Conservation (phyloP, 2,888 invertebrate genomes). For the Mythimna lalbum region DNA sequence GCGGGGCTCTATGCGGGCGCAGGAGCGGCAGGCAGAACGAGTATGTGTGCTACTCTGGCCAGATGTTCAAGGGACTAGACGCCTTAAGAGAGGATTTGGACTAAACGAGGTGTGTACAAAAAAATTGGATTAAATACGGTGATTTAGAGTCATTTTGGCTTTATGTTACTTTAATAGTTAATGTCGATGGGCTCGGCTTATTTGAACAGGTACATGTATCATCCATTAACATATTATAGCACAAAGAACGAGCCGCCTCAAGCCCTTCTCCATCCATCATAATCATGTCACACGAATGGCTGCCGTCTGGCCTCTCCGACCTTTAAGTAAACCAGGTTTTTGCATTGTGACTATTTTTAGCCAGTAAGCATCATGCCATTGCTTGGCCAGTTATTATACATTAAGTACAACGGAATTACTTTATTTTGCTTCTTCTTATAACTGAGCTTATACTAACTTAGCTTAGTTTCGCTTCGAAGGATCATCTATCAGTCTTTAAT, state of each 20-base stretch:
- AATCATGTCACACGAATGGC: constrained; percentile 36
- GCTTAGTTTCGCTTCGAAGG: neutral
- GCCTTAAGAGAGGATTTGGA: neutral
- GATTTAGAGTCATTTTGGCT: neutral
- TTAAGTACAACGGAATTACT: neutral
- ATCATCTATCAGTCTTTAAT: neutral
- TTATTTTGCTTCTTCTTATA: too few relatives aligned
- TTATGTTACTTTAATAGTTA: neutral
- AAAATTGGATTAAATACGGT: constrained; percentile 5
- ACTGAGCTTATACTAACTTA: neutral
- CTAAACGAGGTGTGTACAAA: neutral
- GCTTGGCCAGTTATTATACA: neutral
- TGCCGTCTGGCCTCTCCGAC: constrained; percentile 34
- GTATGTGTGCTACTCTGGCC: too few relatives aligned
- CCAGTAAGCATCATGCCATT: constrained; percentile 11
- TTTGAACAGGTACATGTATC: constrained; percentile 21
- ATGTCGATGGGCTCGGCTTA: constrained; percentile 14
- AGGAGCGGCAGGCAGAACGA: too few relatives aligned
- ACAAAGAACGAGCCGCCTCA: constrained; percentile 30
- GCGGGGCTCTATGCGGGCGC: too few relatives aligned
- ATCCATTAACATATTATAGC: constrained; percentile 29
- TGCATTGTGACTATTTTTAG: constrained; percentile 43
- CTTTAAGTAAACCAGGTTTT: constrained; percentile 52
- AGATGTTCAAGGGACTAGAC: too few relatives aligned
- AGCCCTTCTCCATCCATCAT: constrained; percentile 37